Evolutionary conservation across 2,888 invertebrate species (phyloP).

Genomic region (Xanthia togata): DNA sequence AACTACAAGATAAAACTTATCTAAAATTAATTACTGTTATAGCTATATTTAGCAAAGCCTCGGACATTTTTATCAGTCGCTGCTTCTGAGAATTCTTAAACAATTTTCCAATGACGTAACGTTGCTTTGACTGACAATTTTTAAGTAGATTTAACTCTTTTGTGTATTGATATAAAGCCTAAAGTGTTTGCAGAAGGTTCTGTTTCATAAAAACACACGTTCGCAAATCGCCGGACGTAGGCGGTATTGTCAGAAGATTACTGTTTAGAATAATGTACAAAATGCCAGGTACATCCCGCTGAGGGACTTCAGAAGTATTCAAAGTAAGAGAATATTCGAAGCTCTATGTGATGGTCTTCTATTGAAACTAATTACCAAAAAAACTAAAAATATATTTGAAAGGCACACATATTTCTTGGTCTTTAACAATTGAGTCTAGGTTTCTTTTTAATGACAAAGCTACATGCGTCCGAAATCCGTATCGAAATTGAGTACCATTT

Average conservation of each 20-base stretch:
- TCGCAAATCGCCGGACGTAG: slow-evolving; percentile 30
- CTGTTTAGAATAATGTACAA: slow-evolving; percentile 11
- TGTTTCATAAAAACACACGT: slow-evolving; percentile 31
- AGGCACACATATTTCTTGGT: background rate
- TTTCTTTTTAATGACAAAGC: too few relatives aligned
- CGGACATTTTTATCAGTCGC: slow-evolving; percentile 36
- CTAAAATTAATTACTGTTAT: slow-evolving; percentile 50
- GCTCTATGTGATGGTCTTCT: background rate
- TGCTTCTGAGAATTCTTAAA: slow-evolving; percentile 46
- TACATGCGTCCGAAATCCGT: too few relatives aligned
- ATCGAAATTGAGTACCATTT: background rate
- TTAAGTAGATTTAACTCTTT: slow-evolving; percentile 31
- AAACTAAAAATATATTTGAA: background rate
- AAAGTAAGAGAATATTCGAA: too few relatives aligned
- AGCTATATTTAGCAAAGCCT: slow-evolving; percentile 52
- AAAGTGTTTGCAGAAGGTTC: slow-evolving; percentile 10
- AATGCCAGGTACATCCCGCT: background rate
- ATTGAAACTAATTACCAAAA: background rate
- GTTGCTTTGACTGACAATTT: slow-evolving; percentile 6
- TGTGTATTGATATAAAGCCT: slow-evolving; percentile 12
- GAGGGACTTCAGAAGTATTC: too few relatives aligned
- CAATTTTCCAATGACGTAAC: slow-evolving; percentile 56
- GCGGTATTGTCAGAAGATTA: slow-evolving; percentile 23
- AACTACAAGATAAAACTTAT: slow-evolving; percentile 42
- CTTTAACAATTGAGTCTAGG: background rate